Conservation (phyloP, 30 jellyfish, hydroid and myxozoan genomes). For the Pelagia noctiluca region DNA sequence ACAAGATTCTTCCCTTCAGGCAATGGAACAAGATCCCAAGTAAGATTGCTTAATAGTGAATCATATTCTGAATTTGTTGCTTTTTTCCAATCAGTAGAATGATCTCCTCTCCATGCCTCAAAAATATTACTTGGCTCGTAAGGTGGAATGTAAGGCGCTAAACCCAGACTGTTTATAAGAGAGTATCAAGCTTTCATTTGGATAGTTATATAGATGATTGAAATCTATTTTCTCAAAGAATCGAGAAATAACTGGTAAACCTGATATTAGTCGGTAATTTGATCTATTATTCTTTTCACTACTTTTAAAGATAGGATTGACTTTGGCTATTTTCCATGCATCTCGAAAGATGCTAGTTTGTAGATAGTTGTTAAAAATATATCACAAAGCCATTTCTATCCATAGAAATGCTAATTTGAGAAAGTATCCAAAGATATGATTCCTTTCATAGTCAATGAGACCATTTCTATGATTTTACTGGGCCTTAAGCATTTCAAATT, state of each 20-base stretch:
- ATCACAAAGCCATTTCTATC: conserved; percentile 21
- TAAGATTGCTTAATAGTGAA: too few relatives aligned
- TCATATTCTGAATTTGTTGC: too few relatives aligned
- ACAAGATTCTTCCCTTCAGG: too few relatives aligned
- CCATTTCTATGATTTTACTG: too few relatives aligned
- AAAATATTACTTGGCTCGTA: too few relatives aligned
- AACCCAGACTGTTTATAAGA: conserved; percentile 12
- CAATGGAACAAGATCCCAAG: too few relatives aligned
- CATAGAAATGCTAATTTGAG: not conserved
- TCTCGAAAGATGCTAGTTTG: conserved; percentile 28
- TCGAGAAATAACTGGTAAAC: conserved; percentile 37
- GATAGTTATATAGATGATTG: conserved; percentile 37
- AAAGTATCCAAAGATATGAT: too few relatives aligned
- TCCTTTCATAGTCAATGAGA: too few relatives aligned
- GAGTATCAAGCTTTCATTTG: conserved; percentile 4
- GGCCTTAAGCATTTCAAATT: too few relatives aligned
- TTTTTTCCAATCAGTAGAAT: too few relatives aligned
- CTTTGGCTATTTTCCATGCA: too few relatives aligned
- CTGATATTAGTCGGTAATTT: conserved; percentile 16
- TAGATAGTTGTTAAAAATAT: conserved; percentile 5
- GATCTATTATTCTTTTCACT: conserved; percentile 10
- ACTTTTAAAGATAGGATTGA: conserved; percentile 20
- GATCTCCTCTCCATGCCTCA: too few relatives aligned
- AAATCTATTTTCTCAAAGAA: conserved; percentile 30
- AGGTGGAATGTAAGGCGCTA: not conserved